Base-by-base conservation (phyloP, 1,140 invertebrate species). In the Melipona quadrifasciata region DNA sequence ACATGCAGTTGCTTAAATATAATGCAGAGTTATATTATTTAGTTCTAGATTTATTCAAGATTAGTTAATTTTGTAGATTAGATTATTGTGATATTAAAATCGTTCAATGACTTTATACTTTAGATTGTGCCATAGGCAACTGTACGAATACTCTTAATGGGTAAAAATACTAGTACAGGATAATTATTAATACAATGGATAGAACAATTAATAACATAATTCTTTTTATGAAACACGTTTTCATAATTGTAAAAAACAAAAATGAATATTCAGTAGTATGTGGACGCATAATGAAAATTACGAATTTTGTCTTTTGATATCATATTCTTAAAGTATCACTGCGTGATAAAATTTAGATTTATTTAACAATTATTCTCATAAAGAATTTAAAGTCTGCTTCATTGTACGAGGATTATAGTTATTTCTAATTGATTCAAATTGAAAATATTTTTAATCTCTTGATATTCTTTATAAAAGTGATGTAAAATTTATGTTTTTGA, bases 61-160 rank as follows among this genome's bases (percentile, higher is more conserved):
- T 82, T 71, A 53, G 8, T 10, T 47, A 73, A 16, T 57, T 80
- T 80, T 10, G 17, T 80, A 84, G 58, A 61, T 53, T 80, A 80
- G 64, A 57, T 61, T 84, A n/a, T 83, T 84, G 80, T 67, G 64
- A 89, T 89, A 87, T 87, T 80, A 39, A 82, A 88, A 39, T 80
- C 65, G 74, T 17, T 31, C 11, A 57, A 58, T 82, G 51, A 73
- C 61, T 78, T 82, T 70, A 31, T 85, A 34, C 24, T 39, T 80
- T 80, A 74, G 53, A 67, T 85, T 11, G 57, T 81, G 64, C 70
- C 74, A 74, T 85, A 81, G n/a, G 2, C 39, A 81, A 19, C 78
- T 67, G 70, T 84, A 68, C 34, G 19, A 24, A 57, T 84, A 74
- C 24, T 80, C 57, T 67, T n/a, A 47, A 31, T 84, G 74, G 24